Evolutionary conservation across 1,140 invertebrate genomes (phyloP), one percentile per base, ranked within the genome.

Genomic region (Drosophila busckii): DNA sequence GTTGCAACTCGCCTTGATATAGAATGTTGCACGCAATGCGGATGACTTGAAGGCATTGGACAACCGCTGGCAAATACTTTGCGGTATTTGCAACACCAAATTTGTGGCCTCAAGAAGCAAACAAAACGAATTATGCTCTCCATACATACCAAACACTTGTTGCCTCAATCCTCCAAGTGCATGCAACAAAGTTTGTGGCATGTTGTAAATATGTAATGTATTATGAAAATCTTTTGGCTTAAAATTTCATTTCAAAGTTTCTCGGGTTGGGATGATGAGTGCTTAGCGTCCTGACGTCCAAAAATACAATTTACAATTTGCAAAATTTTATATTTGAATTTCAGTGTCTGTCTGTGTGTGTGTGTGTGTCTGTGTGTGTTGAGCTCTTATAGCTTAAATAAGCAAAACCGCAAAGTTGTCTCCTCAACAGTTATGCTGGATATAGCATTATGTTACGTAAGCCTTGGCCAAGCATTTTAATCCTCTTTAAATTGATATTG

Each of bases 401-500:
- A 46, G 22, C 17, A 38, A 5, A 17, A 19, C 34, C 34, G 15
- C 25, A 49, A 22, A 48, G 17, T 29, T 20, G 25, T 34, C 28
- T 29, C 44, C 2, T 13, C 19, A 19, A 7, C 16, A 31, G 19
- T 28, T 29, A 3, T 1, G 9, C 23, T 22, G 41, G 32, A 17
- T 16, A 48, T 12, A 25, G 34, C 20, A 31, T 46, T 25, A 25
- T 25, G 45, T 54, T 52, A 20, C 29, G 53, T 56, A 50, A 41
- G 46, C 64, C 35, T 35, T 31, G 53, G 48, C 34, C 68, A 61
- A 45, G 59, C 52, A 40, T 69, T 82, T 80, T 80, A 80, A 80
- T 80, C 75, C 75, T 69, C 70, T 80, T 80, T 82, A 80, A 80
- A 80, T 80, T 80, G 75, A 82, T 80, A 80, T 80, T 80, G 76